Evolutionary conservation across 2,888 invertebrate species (phyloP).

Genomic region (Emmelina monodactyla): DNA sequence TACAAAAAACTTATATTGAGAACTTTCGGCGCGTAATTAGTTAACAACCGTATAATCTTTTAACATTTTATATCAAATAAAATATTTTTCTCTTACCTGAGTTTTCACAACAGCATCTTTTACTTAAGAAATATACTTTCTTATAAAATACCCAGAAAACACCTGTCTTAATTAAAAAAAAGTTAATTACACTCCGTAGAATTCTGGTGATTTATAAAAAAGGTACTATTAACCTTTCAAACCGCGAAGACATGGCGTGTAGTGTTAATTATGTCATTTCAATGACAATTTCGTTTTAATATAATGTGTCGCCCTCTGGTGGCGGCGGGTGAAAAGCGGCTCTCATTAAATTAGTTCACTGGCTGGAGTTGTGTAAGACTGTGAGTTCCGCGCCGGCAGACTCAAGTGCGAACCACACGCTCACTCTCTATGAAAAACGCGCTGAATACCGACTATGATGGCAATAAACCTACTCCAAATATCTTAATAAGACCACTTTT

Average conservation of each 20-base stretch:
- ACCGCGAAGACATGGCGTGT: neutral
- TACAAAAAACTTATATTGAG: too few species aligned
- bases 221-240: too few species aligned
- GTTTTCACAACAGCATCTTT: conserved; percentile 1
- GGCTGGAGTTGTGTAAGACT: conserved; percentile 33
- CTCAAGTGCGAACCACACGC: neutral
- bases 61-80: too few species aligned
- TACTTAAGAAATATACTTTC: neutral
- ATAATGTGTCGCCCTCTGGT: conserved; percentile 8
- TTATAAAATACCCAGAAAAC: too few species aligned
- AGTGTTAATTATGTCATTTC: conserved; percentile 28
- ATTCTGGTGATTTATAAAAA: too few species aligned
- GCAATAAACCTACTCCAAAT: conserved; percentile 36
- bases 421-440: conserved; percentile 25
- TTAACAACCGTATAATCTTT: too few species aligned
- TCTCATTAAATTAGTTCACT: conserved; percentile 62
- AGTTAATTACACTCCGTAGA: too few species aligned
- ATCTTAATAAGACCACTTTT: too few species aligned
- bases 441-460: conserved; percentile 51
- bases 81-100: neutral
- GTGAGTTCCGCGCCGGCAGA: neutral
- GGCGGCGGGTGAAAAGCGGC: conserved; percentile 30
- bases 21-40: too few species aligned
- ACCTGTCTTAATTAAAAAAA: too few species aligned
- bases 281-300: conserved; percentile 20